phyloP scores from a whole-genome alignment of 92 coral and sea anemone genomes.

The Zoanthus solanderi region DNA sequence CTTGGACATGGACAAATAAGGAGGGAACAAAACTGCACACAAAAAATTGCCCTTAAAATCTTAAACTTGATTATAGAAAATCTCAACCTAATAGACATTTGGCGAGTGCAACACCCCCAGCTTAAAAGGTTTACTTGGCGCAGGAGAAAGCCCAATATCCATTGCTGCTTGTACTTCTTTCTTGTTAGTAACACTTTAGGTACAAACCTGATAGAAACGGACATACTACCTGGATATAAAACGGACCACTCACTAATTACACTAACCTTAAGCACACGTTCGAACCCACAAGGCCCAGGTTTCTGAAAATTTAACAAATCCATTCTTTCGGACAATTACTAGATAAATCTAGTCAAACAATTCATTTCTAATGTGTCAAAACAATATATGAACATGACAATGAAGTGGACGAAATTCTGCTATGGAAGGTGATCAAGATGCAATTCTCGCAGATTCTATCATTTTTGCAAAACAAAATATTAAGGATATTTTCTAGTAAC shows the following conservation, averaged over 20 bases:
- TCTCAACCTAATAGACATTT: background rate
- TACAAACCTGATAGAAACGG: slow-evolving; percentile 3
- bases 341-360: too few relatives aligned
- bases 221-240: slow-evolving; percentile 8
- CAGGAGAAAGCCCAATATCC: background rate
- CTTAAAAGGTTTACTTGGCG: slow-evolving; percentile 8
- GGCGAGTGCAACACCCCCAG: background rate
- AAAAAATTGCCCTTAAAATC: too few relatives aligned
- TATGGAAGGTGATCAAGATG: background rate
- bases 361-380: background rate
- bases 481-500: background rate
- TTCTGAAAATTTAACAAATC: background rate
- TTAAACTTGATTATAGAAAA: too few relatives aligned
- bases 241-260: slow-evolving; percentile 22
- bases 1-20: too few relatives aligned
- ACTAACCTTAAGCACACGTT: background rate
- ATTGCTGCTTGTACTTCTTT: background rate
- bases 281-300: slow-evolving; percentile 16
- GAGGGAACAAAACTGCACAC: too few relatives aligned
- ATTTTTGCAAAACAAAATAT: slow-evolving; percentile 7
- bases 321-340: too few relatives aligned
- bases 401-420: background rate
- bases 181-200: background rate
- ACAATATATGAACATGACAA: background rate
- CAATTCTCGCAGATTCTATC: slow-evolving; percentile 10